Percentiles rank a stretch among this genome's conserved stretches.
Evolutionary conservation across 2,797 vertebrate species (phyloP).

Genomic region (Xiphorhynchus erythropygius): DNA sequence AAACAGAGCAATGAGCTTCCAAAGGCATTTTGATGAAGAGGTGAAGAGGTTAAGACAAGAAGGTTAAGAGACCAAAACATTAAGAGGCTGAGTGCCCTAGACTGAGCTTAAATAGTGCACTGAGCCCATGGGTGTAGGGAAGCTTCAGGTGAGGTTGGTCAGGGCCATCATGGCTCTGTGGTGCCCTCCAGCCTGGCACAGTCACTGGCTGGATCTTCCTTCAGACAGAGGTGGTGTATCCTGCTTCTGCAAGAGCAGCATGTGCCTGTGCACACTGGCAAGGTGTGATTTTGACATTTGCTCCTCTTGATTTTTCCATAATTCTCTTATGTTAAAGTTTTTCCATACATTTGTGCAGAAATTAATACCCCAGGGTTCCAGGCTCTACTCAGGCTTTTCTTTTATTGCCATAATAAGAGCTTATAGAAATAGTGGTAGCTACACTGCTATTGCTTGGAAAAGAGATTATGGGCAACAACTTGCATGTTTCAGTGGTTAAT

Average conservation of each 20-base stretch:
- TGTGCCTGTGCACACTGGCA: accelerated
- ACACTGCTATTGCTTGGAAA: background rate
- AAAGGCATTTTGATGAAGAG: background rate
- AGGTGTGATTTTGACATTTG: background rate
- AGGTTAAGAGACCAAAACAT: background rate
- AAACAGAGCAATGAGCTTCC: background rate
- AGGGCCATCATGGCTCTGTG: background rate
- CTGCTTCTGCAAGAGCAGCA: background rate
- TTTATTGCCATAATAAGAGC: background rate
- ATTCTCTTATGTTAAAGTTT: background rate
- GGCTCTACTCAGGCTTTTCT: background rate
- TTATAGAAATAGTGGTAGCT: background rate
- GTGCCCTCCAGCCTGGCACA: accelerated
- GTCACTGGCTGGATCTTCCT: background rate
- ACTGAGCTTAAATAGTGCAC: background rate
- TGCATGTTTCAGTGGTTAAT: background rate
- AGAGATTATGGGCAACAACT: background rate
- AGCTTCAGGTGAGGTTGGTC: background rate
- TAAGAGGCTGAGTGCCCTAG: background rate
- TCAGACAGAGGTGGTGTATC: accelerated
- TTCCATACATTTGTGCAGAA: background rate
- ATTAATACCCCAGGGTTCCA: background rate
- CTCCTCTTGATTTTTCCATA: background rate
- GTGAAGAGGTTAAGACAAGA: background rate
- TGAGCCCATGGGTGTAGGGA: background rate